A percentile compares a stretch with the other conserved stretches of the same genome.
These are phyloP conservation scores for Antennarius striatus DNA, from an alignment of 2,113 vertebrate species.

Conservation along the genomic window DNA sequence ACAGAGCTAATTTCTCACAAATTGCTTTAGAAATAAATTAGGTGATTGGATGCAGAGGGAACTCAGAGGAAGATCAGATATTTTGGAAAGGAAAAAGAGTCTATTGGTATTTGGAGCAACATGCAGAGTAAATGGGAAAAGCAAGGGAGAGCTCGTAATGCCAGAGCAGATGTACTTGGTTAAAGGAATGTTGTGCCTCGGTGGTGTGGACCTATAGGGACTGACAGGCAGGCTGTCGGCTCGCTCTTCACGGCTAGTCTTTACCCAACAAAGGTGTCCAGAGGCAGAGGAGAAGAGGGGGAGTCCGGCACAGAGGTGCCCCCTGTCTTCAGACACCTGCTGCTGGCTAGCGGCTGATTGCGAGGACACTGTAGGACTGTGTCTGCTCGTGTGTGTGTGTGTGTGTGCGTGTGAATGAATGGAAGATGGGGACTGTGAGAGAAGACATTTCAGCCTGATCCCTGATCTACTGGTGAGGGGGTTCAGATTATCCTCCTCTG, in stretches of 20 bases:
- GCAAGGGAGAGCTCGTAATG: constrained; percentile 27
- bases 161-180: constrained; percentile 58
- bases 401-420: constrained; percentile 47
- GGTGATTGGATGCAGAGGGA: constrained; percentile 7
- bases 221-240: constrained; percentile 46
- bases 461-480: constrained; percentile 32
- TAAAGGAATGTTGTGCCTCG: constrained; percentile 62
- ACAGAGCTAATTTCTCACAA: constrained; percentile 27
- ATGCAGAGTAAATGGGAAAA: background rate
- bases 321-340: constrained; percentile 78
- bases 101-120: constrained; percentile 19
- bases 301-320: constrained; percentile 64
- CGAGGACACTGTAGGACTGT: constrained; percentile 65
- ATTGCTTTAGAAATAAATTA: constrained; percentile 35
- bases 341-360: constrained; percentile 62
- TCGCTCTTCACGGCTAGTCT: constrained; percentile 59
- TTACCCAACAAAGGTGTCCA: constrained; percentile 65
- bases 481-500: constrained; percentile 12
- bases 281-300: constrained; percentile 48
- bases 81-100: constrained; percentile 13
- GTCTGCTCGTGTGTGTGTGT: constrained; percentile 35
- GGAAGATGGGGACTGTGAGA: constrained; percentile 28
- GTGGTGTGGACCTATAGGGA: constrained; percentile 29
- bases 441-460: constrained; percentile 35
- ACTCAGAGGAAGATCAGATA: constrained; percentile 11